Evolutionary conservation across 2,113 vertebrate species (phyloP).

Genomic region (Zingel zingel): DNA sequence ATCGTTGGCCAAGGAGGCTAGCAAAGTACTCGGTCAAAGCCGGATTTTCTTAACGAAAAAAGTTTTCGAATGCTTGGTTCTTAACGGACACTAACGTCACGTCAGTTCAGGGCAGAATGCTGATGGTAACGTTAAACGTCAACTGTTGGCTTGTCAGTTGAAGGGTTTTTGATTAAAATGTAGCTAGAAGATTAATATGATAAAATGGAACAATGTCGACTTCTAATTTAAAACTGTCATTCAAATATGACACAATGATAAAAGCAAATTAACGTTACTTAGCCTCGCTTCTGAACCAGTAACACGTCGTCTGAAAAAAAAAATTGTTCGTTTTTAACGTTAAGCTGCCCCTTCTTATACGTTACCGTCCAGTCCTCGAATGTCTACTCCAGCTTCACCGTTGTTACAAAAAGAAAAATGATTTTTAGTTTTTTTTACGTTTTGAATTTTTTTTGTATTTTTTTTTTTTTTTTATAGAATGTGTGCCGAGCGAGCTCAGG

Average conservation of each 20-base stretch:
- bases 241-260: conserved; percentile 27
- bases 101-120: conserved; percentile 27
- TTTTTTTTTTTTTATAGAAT: conserved; percentile 80
- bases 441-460: conserved; percentile 83
- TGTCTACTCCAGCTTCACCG: conserved; percentile 80
- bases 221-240: conserved; percentile 36
- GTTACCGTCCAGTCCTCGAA: conserved; percentile 72
- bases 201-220: conserved; percentile 35
- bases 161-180: conserved; percentile 2
- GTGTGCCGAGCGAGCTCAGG: conserved; percentile 85
- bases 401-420: conserved; percentile 76
- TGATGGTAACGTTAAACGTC: conserved; percentile 33
- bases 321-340: conserved; percentile 39
- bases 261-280: conserved; percentile 39
- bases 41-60: conserved; percentile 13
- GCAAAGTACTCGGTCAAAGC: conserved; percentile 10
- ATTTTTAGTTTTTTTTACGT: conserved; percentile 80
- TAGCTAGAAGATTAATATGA: not conserved
- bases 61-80: conserved; percentile 37
- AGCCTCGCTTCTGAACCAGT: conserved; percentile 51
- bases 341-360: conserved; percentile 55
- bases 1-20: conserved; percentile 37
- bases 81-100: conserved; percentile 41
- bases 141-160: conserved; percentile 47
- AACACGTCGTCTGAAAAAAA: conserved; percentile 59